These are phyloP conservation scores for Archaeoteleia sp. DNA, from an alignment of 2,888 invertebrate genomes.

Conservation along the genomic window DNA sequence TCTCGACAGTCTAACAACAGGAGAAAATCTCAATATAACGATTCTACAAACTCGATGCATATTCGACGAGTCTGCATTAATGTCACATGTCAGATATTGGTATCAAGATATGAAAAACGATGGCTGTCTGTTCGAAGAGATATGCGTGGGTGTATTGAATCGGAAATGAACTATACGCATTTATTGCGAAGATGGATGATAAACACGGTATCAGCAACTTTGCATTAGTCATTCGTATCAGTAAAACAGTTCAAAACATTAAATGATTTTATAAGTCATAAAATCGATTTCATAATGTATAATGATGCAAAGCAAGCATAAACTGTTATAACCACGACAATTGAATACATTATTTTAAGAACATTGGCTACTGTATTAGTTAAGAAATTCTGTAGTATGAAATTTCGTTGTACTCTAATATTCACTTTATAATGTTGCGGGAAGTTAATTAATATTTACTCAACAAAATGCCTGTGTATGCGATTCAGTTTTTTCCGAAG, in stretches of 20 bases:
- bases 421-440: too few relatives aligned
- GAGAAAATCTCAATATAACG: slow-evolving; percentile 26
- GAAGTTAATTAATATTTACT: too few relatives aligned
- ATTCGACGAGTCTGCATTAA: slow-evolving; percentile 50
- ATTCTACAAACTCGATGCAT: slow-evolving; percentile 47
- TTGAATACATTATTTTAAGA: too few relatives aligned
- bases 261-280: too few relatives aligned
- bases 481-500: neutral
- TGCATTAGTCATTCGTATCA: slow-evolving; percentile 35
- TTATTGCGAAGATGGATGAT: slow-evolving; percentile 40
- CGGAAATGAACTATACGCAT: slow-evolving; percentile 47
- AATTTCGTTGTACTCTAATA: too few relatives aligned
- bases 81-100: slow-evolving; percentile 52
- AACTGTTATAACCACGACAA: too few relatives aligned
- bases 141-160: slow-evolving; percentile 44
- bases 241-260: too few relatives aligned
- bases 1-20: slow-evolving; percentile 14
- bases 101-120: slow-evolving; percentile 54
- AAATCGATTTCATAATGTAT: too few relatives aligned
- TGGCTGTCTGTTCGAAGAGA: slow-evolving; percentile 40
- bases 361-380: too few relatives aligned
- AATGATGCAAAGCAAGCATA: too few relatives aligned
- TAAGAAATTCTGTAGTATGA: too few relatives aligned
- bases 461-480: too few relatives aligned
- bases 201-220: slow-evolving; percentile 39